These are phyloP conservation scores for Microtus pennsylvanicus DNA, from an alignment of 2,113 vertebrate genomes.

Conservation along the genomic window DNA sequence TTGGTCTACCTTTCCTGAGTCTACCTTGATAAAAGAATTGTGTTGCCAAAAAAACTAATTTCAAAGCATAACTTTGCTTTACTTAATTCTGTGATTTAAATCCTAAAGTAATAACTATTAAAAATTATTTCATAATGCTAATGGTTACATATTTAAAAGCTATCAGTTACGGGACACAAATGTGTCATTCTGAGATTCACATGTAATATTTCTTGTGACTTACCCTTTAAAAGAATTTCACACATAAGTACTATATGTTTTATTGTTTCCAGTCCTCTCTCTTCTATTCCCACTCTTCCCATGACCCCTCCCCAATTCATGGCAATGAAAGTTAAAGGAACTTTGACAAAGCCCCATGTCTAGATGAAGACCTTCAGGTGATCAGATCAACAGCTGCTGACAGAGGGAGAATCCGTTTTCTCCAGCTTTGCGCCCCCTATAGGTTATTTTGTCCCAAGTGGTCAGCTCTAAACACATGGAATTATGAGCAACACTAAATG, in stretches of 20 bases:
- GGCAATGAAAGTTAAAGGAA: neutral
- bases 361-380: neutral
- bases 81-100: neutral
- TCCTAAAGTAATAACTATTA: constrained; percentile 29
- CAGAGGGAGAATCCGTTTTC: neutral
- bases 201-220: neutral
- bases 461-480: neutral
- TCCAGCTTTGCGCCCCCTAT: neutral
- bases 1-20: neutral
- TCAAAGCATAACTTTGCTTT: neutral
- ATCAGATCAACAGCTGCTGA: neutral
- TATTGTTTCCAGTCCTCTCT: neutral
- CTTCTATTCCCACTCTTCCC: neutral
- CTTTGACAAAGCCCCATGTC: neutral
- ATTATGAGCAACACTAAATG: neutral
- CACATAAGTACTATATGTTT: neutral
- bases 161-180: neutral
- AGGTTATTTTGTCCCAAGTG: neutral
- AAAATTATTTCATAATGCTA: constrained; percentile 4
- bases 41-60: constrained; percentile 16
- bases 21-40: neutral
- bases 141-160: neutral
- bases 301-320: neutral
- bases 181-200: neutral
- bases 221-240: neutral